Percentiles rank a stretch among this genome's conserved stretches.
Conservation (phyloP, 2,797 vertebrate species). For the Pterois miles region DNA sequence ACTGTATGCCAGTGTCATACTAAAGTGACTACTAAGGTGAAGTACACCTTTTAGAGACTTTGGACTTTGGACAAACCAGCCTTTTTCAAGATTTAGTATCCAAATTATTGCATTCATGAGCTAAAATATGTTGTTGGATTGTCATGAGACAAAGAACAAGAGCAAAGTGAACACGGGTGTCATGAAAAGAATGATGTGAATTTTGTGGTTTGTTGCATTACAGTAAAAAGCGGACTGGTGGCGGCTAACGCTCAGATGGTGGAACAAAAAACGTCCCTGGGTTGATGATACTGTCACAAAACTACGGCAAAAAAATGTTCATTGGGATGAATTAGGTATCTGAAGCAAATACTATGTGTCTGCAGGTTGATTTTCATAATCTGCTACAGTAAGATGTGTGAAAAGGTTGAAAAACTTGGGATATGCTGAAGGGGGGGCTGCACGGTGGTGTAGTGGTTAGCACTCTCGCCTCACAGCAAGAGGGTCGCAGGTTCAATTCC, state of each 20-base stretch:
- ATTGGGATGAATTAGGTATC: not conserved
- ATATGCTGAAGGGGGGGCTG: too few relatives aligned
- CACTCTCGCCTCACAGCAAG: too few relatives aligned
- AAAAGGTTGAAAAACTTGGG: not conserved
- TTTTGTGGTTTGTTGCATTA: not conserved
- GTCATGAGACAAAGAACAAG: not conserved
- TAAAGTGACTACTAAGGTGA: not conserved
- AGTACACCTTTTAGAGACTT: not conserved
- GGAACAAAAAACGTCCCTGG: not conserved
- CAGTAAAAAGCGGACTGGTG: slow-evolving; percentile 1
- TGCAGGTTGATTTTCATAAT: not conserved
- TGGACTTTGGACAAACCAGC: not conserved
- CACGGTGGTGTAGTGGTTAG: too few relatives aligned
- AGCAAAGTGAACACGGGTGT: not conserved
- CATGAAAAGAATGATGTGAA: not conserved
- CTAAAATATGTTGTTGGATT: not conserved
- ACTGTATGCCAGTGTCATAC: not conserved
- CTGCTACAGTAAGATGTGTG: not conserved
- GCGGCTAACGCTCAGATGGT: not conserved
- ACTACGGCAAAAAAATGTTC: not conserved
- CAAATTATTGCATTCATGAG: not conserved
- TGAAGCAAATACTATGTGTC: not conserved
- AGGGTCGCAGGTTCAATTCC: too few relatives aligned
- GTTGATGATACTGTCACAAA: not conserved
- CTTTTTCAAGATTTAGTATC: not conserved